Conservation (phyloP, 2,113 vertebrate species). For the Tachuris rubrigastra region DNA sequence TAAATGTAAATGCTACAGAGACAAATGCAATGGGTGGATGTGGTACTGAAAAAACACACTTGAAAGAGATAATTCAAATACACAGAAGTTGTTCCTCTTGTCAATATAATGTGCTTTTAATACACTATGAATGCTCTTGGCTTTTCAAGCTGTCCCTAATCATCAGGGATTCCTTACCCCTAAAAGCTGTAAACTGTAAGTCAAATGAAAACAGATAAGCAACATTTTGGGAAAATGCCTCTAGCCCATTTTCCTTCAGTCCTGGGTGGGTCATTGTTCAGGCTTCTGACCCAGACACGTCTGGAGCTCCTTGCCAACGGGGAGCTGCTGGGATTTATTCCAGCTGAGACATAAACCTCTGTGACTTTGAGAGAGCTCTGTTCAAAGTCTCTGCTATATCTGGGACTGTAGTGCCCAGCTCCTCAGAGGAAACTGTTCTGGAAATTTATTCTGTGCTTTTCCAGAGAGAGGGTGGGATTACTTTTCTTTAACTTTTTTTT, state of each 20-base stretch:
- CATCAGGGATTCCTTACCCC: not conserved
- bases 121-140: not conserved
- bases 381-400: not conserved
- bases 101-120: not conserved
- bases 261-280: not conserved
- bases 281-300: not conserved
- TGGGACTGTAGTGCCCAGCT: not conserved
- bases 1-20: slow-evolving; percentile 8
- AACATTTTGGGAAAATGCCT: not conserved
- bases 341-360: not conserved
- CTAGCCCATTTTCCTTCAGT: not conserved
- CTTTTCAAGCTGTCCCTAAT: not conserved
- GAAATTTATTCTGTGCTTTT: not conserved
- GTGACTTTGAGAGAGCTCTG: not conserved
- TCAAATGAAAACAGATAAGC: not conserved
- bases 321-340: not conserved
- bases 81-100: not conserved
- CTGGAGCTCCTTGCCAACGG: not conserved
- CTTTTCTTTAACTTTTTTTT: not conserved
- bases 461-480: not conserved
- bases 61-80: not conserved
- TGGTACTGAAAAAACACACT: not conserved
- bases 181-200: not conserved
- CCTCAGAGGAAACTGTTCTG: not conserved
- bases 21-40: not conserved